Evolutionary conservation across 2,113 vertebrate species (phyloP), one percentile per base, ranked within the genome.

Genomic region (Clarias gariepinus): DNA sequence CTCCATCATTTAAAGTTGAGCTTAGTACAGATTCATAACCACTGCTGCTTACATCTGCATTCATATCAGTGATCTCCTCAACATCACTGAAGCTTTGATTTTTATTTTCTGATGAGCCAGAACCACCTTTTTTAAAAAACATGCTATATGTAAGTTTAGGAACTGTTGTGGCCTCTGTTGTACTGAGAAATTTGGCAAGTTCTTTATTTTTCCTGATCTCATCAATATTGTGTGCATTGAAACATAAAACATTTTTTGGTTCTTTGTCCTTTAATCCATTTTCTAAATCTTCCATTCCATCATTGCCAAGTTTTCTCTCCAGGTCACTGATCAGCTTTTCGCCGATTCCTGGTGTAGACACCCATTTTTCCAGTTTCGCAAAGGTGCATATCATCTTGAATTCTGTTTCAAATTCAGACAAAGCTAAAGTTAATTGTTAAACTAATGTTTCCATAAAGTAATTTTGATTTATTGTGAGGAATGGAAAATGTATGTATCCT

Each of bases 191-290:
- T 0, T 0, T 60, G 1, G 60, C 10, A 36, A 81, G 78, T 36
- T 81, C 78, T 19, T 61, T 81, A 81, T 81, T 81, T 81, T 33
- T 61, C 57, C 78, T 61, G 57, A 81, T 81, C 0, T 36, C 21
- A 81, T 81, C 33, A 81, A 81, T 61, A 60, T 81, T 25, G 10
- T 33, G 0, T 5, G 78, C 30, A 23, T 13, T 36, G 10, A 81
- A 25, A 30, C 57, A 81, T 81, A 81, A 81, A 36, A 3, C 23
- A 21, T 60, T 81, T 36, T 61, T 81, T 36, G 57, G 28, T 61
- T 81, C 57, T 61, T 36, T 61, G 57, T 61, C 19, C 30, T 61
- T 33, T 25, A 81, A 81, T 81, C 61, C 10, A 16, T 81, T 61
- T 61, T 25, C 36, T 57, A 81, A 61, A 21, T 3, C 57, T 36